A percentile compares a stretch with the other conserved stretches of the same genome.
Conservation (phyloP, 2,888 invertebrate species). For the Palloptera scutellata region DNA sequence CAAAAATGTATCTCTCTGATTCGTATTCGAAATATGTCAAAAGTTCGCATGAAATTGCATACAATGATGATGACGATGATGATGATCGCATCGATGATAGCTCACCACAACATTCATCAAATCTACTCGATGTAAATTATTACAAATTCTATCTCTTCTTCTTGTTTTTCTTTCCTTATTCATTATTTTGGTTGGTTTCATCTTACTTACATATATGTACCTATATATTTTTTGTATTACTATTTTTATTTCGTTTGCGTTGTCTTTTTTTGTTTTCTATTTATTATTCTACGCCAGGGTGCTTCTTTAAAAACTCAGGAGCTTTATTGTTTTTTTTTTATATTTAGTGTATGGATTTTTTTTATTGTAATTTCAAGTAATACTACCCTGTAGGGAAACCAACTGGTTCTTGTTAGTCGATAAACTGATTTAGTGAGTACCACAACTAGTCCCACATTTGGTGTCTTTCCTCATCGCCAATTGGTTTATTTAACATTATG, state of each 20-base stretch:
- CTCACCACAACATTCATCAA: conserved; percentile 53
- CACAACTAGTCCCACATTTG: too few species aligned
- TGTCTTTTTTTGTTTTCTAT: conserved; percentile 8
- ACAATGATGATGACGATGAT: conserved; percentile 41
- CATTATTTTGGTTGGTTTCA: not conserved
- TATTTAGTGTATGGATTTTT: not conserved
- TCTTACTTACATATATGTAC: too few species aligned
- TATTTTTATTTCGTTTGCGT: too few species aligned
- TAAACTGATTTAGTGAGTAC: too few species aligned
- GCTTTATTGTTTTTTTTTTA: not conserved
- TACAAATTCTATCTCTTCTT: not conserved
- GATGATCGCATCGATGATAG: conserved; percentile 49
- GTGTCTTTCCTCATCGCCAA: too few species aligned
- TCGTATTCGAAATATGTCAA: conserved; percentile 50
- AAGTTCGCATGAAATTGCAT: conserved; percentile 51
- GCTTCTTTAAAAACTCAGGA: not conserved
- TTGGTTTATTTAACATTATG: too few species aligned
- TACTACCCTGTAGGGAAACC: too few species aligned
- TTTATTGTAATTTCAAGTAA: too few species aligned
- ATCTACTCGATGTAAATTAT: conserved; percentile 55
- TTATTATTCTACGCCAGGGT: not conserved
- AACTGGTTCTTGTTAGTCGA: too few species aligned
- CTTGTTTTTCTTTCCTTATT: not conserved
- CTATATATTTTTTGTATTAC: conserved; percentile 3
- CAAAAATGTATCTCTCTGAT: conserved; percentile 42